Evolutionary conservation across 92 coral and sea anemone genomes (phyloP), one percentile per base, ranked within the genome.

Genomic region (Palythoa caribaeorum): DNA sequence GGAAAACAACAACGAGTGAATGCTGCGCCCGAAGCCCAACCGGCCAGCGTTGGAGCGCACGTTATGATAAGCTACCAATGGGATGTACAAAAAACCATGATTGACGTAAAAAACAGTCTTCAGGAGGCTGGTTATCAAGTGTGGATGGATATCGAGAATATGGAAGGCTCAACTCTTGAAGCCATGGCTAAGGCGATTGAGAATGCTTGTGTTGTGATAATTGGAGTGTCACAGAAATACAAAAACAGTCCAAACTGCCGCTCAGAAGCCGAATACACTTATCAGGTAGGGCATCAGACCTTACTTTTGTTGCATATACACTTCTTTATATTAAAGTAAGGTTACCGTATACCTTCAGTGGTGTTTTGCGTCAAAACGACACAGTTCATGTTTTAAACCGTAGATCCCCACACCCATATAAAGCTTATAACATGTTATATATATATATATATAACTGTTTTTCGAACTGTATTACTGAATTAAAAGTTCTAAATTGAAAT

Each of bases 61-160:
- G 85, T 94, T n/a, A 94, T 94, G 97, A 94, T 92, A 75, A 92
- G 97, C 76, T 94, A 94, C 59, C 97, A 94, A 57, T 94, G 97
- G 97, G 97, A 94, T 76, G 95, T 86, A 47, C 97, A 92, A 84
- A 76, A 74, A 38, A 73, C 84, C 9, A 62, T 94, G 94, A 81
- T 94, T 36, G 89, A 90, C 80, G 83, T 94, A 12, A 94, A 90
- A 83, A 86, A 88, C 88, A 72, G 78, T 52, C 91, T 94, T 3
- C 92, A 92, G 85, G 89, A 87, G 11, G 88, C 91, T 6, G 97
- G 97, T 37, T 94, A 73, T 77, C 79, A 89, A 17, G 97, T 94
- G 76, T 94, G 97, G 97, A 94, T 94, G 95, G 97, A 94, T 73
- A 68, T 94, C 59, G 97, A 94, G 76, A 90, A 90, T 57, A 94